Conservation (phyloP, 2,113 vertebrate species). For the Aldabrachelys gigantea region DNA sequence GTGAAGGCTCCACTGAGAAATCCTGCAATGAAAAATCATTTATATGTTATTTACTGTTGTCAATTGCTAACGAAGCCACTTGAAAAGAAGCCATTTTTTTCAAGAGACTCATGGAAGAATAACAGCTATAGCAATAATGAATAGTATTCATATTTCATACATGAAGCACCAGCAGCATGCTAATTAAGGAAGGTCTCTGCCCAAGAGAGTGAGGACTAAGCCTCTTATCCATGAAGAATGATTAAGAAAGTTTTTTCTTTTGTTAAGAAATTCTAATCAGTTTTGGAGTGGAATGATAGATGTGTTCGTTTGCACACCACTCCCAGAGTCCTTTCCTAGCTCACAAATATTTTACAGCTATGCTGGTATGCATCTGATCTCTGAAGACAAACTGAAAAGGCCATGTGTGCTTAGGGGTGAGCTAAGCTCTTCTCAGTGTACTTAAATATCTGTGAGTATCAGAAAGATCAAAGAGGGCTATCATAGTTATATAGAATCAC, state of each 20-base stretch:
- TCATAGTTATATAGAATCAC: not conserved
- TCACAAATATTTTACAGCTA: not conserved
- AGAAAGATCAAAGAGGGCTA: not conserved
- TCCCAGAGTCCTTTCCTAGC: not conserved
- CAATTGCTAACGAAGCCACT: constrained; percentile 33
- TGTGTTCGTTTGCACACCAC: not conserved
- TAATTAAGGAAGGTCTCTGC: constrained; percentile 56
- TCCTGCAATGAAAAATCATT: constrained; percentile 44
- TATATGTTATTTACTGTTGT: constrained; percentile 68
- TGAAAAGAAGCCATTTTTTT: constrained; percentile 54
- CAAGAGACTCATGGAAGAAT: constrained; percentile 36
- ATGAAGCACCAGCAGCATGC: constrained; percentile 44
- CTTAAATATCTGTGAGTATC: constrained; percentile 1
- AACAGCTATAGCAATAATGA: constrained; percentile 61
- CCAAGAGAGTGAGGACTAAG: not conserved
- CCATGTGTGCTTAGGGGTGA: not conserved
- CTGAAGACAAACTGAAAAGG: not conserved
- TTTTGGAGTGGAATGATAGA: not conserved
- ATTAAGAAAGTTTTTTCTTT: constrained; percentile 63
- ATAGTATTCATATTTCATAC: constrained; percentile 66
- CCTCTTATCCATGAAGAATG: constrained; percentile 44
- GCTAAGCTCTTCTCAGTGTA: not conserved
- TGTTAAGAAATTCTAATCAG: constrained; percentile 53
- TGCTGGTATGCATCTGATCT: not conserved
- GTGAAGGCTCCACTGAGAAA: constrained; percentile 18